Base-by-base conservation (phyloP, 2,888 invertebrate species). In the Limnephilus marmoratus region DNA sequence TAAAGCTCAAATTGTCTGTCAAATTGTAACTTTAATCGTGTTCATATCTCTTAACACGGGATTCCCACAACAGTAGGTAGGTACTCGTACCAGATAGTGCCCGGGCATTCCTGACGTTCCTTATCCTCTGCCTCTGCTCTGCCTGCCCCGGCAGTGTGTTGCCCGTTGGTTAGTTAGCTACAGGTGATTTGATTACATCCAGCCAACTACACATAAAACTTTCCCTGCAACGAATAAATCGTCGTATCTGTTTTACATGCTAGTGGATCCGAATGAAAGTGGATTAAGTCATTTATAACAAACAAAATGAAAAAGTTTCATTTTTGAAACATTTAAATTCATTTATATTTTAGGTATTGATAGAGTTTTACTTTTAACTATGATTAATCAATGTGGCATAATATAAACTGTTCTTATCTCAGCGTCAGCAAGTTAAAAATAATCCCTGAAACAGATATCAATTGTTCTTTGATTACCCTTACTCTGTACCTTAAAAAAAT, bases 161-260 rank as follows among this genome's bases (percentile, higher is more conserved):
- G 85, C n/a, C 37, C 34, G 85, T 41, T 86, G 86, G 85, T 86
- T 86, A 86, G 86, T 86, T 45, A 86, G 86, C n/a, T 86, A 49
- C 86, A 86, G 41, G 41, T 86, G 86, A 86, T 86, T 86, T 45
- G 86, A 86, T 86, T 86, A 86, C 41, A 86, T 49, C 86, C 86
- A 45, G 18, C n/a, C 45, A 45, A 29, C 41, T 45, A 86, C 86
- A 45, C 45, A 45, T 45, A 86, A 45, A 86, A 86, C 86, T 86
- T 86, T 49, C 86, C 86, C 45, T 29, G 29, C 41, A 86, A 86
- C 86, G 45, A 86, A 86, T 86, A 86, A 86, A 37, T 86, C 29
- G 86, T 45, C n/a, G 86, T 49, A 86, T 86, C 86, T 86, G 86
- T 49, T 86, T 86, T 86, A 86, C 86, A 86, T 86, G 86, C 45